phyloP scores from a whole-genome alignment of 2,888 invertebrate species.

The Labia minor region DNA sequence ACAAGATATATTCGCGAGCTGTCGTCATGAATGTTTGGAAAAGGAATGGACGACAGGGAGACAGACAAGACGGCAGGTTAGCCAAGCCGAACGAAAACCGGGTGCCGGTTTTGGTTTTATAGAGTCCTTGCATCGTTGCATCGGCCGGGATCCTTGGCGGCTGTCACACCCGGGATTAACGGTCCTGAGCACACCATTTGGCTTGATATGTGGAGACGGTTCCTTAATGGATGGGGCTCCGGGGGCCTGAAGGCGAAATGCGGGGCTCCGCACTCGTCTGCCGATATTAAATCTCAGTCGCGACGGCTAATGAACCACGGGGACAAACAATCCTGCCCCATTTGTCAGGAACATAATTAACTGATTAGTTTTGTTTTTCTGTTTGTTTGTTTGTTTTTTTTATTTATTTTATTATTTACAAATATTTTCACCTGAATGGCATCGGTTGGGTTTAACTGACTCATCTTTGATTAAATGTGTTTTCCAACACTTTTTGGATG shows the following conservation, averaged over 20 bases:
- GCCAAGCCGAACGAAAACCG: slow-evolving; percentile 4
- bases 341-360: neutral
- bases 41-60: neutral
- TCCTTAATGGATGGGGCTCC: slow-evolving; percentile 7
- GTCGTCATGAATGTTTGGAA: slow-evolving; percentile 6
- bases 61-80: neutral
- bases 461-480: no score
- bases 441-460: no score
- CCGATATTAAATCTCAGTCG: neutral
- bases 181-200: slow-evolving; percentile 7
- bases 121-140: slow-evolving; percentile 13
- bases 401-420: no score
- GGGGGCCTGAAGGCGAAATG: neutral
- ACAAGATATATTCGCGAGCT: slow-evolving; percentile 2
- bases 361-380: neutral
- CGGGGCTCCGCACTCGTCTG: no score
- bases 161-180: slow-evolving; percentile 2
- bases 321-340: neutral
- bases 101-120: neutral
- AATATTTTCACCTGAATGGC: no score
- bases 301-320: neutral
- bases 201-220: slow-evolving; percentile 7
- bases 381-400: no score
- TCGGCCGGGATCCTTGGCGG: slow-evolving; percentile 5
- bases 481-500: no score